Evolutionary conservation across 2,888 invertebrate genomes (phyloP).

Genomic region (Drosophila infuscata): DNA sequence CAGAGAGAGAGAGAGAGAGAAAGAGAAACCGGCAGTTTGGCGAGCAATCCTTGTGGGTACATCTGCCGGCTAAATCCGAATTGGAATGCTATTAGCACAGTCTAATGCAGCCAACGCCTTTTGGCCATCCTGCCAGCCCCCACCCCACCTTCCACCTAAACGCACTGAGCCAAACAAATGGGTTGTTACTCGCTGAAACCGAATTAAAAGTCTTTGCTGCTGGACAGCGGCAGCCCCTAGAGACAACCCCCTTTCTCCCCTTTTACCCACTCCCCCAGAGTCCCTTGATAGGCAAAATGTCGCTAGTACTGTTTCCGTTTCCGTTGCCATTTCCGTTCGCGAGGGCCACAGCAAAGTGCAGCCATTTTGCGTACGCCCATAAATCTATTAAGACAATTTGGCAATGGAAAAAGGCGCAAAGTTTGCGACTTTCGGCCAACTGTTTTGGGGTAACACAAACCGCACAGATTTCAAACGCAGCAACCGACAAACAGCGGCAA

Average conservation of each 20-base stretch:
- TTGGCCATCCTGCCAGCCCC: background rate
- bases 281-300: slow-evolving; percentile 39
- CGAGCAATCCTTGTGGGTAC: slow-evolving; percentile 18
- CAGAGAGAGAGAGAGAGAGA: background rate
- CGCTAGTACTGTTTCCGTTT: slow-evolving; percentile 53
- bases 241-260: background rate
- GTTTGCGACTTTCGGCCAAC: slow-evolving; percentile 54
- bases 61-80: slow-evolving; percentile 37
- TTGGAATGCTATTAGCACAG: slow-evolving; percentile 57
- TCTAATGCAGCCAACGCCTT: slow-evolving; percentile 38
- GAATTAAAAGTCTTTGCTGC: slow-evolving; percentile 68
- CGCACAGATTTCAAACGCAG: slow-evolving; percentile 66
- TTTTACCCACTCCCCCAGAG: background rate
- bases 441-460: slow-evolving; percentile 32
- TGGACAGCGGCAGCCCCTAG: slow-evolving; percentile 12
- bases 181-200: slow-evolving; percentile 60
- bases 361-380: slow-evolving; percentile 81
- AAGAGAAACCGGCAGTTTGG: background rate
- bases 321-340: slow-evolving; percentile 36
- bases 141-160: background rate
- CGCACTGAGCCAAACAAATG: slow-evolving; percentile 51
- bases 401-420: slow-evolving; percentile 60
- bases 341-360: slow-evolving; percentile 66
- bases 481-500: slow-evolving; percentile 51
- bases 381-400: slow-evolving; percentile 81